Base-by-base conservation (phyloP, 2,113 vertebrate species). In the Asarcornis scutulata region DNA sequence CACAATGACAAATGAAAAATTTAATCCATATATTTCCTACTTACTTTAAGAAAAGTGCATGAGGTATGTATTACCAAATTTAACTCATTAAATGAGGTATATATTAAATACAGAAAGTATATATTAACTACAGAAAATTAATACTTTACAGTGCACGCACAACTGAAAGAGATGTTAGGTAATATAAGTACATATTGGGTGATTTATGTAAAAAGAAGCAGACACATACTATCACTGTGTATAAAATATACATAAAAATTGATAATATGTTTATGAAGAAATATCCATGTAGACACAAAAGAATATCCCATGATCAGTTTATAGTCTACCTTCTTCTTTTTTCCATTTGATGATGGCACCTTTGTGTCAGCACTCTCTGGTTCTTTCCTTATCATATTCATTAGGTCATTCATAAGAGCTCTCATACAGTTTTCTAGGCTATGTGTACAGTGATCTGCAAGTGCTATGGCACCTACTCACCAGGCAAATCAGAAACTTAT, bases 151-250 rank as follows among this genome's bases (percentile, higher is more conserved):
- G 20, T 18, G 2, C 34, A 26, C 52, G 12, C 26, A 76, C 6
- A 32, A 17, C 22, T 63, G 76, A 63, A 94, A 74, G 4, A 76
- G 34, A 46, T 52, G 17, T 18, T 69, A 50, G 21, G 6, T 46
- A 34, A 68, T 7, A n/a, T 38, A 67, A 77, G 42, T 15, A 76
- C 4, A 44, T 6, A 1, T 48, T 53, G 36, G 27, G 8, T 44
- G n/a, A 29, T 17, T 52, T 52, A 38, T 23, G 14, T 52, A 69
- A 95, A 48, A 48, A 59, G 63, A 78, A 60, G 2, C 55, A 80
- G 27, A 8, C 6, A 71, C 6, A 58, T 11, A 27, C 11, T n/a
- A 69, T 1, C 0, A 36, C 0, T 1, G 1, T 32, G 5, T 52
- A 25, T 6, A 52, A 92, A 56, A 4, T 46, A 13, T 55, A 14